These are phyloP conservation scores for Eurystomus glaucurus DNA, from an alignment of 2,797 vertebrate species.

Conservation along the genomic window DNA sequence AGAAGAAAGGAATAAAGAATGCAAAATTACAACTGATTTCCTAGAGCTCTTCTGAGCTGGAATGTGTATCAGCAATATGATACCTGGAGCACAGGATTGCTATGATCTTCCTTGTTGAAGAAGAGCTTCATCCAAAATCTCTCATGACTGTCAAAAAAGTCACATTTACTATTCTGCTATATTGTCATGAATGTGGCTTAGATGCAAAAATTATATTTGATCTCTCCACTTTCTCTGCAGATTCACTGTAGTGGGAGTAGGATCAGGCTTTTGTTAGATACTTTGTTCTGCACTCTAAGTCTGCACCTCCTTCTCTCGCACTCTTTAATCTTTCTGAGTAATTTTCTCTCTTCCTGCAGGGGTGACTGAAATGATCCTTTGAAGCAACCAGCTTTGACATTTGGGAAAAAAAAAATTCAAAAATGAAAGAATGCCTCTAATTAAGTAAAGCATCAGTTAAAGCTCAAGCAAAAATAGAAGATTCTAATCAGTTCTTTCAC, in stretches of 20 bases:
- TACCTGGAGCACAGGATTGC: neutral
- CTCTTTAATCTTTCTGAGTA: conserved; percentile 54
- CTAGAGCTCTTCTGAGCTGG: neutral
- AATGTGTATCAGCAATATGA: neutral
- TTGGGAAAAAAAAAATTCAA: neutral
- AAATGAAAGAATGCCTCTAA: conserved; percentile 44
- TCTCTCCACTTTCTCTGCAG: conserved; percentile 11
- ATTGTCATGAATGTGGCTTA: neutral
- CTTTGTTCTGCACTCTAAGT: conserved; percentile 17
- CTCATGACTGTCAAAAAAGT: neutral
- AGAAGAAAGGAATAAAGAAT: neutral
- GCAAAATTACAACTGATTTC: neutral
- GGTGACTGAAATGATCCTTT: conserved; percentile 56
- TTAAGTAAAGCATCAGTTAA: conserved; percentile 56
- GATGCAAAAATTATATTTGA: conserved; percentile 33
- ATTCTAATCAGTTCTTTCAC: conserved; percentile 45
- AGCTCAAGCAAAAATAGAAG: conserved; percentile 3
- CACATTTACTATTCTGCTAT: neutral
- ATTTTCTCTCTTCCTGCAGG: conserved; percentile 52
- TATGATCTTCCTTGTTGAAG: neutral
- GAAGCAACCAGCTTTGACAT: conserved; percentile 52
- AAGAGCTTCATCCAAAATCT: neutral
- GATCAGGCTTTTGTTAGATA: conserved; percentile 15
- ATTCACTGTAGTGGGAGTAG: conserved; percentile 28
- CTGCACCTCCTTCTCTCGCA: neutral